Evolutionary conservation across 1,140 invertebrate genomes (phyloP).

Genomic region (Neoseiulus cucumeris): DNA sequence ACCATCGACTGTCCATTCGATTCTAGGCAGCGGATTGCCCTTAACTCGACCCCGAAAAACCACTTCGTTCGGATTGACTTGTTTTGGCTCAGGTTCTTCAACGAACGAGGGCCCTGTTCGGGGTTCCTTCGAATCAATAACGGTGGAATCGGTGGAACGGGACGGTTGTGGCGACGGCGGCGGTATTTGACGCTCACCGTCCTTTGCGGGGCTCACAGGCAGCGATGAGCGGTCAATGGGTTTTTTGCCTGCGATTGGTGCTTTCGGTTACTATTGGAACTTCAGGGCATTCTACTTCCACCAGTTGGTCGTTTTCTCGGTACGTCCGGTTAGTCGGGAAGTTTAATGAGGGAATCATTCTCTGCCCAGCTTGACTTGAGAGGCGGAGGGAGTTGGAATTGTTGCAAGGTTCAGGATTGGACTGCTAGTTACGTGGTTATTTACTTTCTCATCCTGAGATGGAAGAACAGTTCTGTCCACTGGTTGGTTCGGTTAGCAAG

Average conservation of each 20-base stretch:
- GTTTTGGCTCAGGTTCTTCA: constrained; percentile 40
- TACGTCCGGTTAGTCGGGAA: neutral
- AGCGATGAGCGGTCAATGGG: neutral
- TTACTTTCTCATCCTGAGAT: no score
- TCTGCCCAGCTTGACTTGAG: constrained; percentile 9
- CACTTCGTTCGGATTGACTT: constrained; percentile 17
- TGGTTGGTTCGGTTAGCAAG: no score
- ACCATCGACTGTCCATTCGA: constrained; percentile 56
- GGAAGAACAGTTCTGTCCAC: no score
- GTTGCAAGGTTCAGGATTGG: neutral
- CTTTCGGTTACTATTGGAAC: neutral
- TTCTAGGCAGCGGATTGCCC: constrained; percentile 42
- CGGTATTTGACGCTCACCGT: neutral
- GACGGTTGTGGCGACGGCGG: neutral
- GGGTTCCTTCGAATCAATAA: neutral
- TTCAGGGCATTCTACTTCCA: neutral
- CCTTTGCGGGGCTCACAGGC: neutral
- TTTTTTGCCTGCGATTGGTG: neutral
- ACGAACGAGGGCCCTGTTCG: neutral
- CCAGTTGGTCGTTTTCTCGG: neutral
- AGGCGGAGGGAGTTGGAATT: neutral
- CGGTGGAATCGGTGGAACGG: no score
- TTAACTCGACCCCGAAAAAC: constrained; percentile 44
- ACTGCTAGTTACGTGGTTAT: no score
- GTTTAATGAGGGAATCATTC: neutral